Evolutionary conservation across 2,888 invertebrate species (phyloP).

Genomic region (Alsophila aescularia): DNA sequence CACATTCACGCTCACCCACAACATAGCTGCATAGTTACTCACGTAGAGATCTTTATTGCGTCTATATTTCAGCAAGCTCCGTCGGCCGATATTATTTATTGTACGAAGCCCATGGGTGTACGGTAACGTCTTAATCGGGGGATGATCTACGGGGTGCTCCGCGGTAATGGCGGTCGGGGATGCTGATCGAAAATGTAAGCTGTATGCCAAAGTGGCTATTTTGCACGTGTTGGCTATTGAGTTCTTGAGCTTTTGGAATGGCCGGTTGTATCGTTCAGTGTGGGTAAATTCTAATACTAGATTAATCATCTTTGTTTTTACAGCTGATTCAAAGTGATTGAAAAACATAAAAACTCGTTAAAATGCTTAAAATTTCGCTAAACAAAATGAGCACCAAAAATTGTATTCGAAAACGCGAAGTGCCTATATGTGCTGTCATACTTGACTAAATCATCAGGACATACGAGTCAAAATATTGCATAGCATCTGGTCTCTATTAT

Average conservation of each 20-base stretch:
- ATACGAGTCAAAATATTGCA: no score
- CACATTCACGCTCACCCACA: slow-evolving; percentile 12
- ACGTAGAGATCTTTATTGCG: slow-evolving; percentile 58
- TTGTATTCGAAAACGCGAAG: no score
- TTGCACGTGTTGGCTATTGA: neutral
- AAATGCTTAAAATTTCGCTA: no score
- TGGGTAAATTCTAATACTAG: no score
- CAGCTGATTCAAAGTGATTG: no score
- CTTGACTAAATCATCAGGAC: no score
- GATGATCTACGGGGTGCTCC: slow-evolving; percentile 51
- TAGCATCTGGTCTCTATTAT: no score
- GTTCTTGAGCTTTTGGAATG: neutral
- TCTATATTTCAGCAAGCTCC: slow-evolving; percentile 67
- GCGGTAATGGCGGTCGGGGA: slow-evolving; percentile 39
- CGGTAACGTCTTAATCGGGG: slow-evolving; percentile 52
- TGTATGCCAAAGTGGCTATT: slow-evolving; percentile 7
- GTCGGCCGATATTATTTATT: slow-evolving; percentile 62
- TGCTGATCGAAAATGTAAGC: slow-evolving; percentile 27
- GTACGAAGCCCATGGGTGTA: slow-evolving; percentile 44
- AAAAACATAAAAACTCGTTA: no score
- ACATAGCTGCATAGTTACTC: slow-evolving; percentile 24
- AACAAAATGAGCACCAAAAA: no score
- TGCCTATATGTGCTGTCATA: no score
- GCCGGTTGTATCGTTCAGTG: no score
- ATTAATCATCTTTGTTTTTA: no score